phyloP scores from a whole-genome alignment of 1,140 invertebrate species.

The Ectropis grisescens region DNA sequence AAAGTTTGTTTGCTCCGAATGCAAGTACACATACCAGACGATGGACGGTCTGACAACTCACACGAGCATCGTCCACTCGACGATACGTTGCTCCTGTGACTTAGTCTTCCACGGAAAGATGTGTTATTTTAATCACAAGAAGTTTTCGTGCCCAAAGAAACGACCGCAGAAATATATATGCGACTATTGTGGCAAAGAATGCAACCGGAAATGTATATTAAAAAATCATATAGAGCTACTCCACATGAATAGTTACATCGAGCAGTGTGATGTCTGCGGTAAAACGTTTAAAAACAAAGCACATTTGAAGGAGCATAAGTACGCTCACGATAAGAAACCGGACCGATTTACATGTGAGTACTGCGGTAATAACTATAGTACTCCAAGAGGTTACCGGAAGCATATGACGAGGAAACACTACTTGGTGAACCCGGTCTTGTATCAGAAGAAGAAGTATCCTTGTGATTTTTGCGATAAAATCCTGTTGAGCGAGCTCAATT shows the following conservation, averaged over 20 bases:
- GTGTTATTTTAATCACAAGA: too few species aligned
- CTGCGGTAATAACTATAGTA: slow-evolving; percentile 17
- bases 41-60: slow-evolving; percentile 6
- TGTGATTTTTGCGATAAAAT: too few species aligned
- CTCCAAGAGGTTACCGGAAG: slow-evolving; percentile 18
- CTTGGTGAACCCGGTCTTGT: neutral
- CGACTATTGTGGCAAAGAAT: slow-evolving; percentile 20
- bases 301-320: slow-evolving; percentile 21
- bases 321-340: slow-evolving; percentile 15
- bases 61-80: too few species aligned
- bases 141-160: too few species aligned
- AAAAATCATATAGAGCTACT: slow-evolving; percentile 14
- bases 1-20: slow-evolving; percentile 12
- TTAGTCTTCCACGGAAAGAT: too few species aligned
- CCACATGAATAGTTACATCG: slow-evolving; percentile 8
- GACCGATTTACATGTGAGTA: slow-evolving; percentile 19
- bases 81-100: too few species aligned
- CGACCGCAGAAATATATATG: slow-evolving; percentile 25
- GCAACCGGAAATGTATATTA: slow-evolving; percentile 11
- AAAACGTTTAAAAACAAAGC: slow-evolving; percentile 14
- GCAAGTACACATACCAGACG: slow-evolving; percentile 10
- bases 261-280: slow-evolving; percentile 24
- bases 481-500: too few species aligned
- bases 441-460: too few species aligned
- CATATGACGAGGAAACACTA: slow-evolving; percentile 13